Evolutionary conservation across 2,888 invertebrate species (phyloP).

Genomic region (Nudaria mundana): DNA sequence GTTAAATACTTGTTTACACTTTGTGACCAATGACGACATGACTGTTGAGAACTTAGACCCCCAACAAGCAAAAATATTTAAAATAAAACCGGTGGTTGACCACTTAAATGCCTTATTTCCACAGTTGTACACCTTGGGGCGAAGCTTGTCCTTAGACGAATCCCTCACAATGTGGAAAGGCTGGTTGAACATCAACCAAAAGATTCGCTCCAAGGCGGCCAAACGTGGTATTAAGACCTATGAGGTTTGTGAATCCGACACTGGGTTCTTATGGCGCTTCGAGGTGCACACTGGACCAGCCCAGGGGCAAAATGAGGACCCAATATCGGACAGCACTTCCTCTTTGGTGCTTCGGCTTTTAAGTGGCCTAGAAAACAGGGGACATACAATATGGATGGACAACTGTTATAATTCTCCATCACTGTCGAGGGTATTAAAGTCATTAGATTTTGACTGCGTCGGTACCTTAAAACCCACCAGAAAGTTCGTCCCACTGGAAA

Average conservation of each 20-base stretch:
- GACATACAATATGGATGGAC: not conserved
- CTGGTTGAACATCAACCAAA: conserved; percentile 18
- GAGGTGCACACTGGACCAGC: conserved; percentile 19
- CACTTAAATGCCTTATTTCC: not conserved
- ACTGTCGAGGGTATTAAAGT: not conserved
- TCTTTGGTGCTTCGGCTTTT: not conserved
- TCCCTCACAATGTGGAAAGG: conserved; percentile 16
- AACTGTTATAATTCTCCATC: not conserved
- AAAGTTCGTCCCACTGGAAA: not conserved
- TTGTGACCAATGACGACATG: not conserved
- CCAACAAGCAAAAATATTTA: not conserved
- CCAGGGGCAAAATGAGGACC: not conserved
- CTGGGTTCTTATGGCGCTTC: conserved; percentile 19
- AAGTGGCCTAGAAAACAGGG: not conserved
- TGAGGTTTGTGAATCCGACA: conserved; percentile 16
- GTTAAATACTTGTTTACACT: not conserved
- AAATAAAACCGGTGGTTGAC: not conserved
- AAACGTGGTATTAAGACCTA: conserved; percentile 13
- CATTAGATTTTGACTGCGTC: not conserved
- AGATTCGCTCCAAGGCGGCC: conserved; percentile 14
- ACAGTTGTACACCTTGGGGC: not conserved
- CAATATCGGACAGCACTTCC: not conserved
- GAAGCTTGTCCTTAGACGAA: not conserved
- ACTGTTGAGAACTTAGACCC: not conserved
- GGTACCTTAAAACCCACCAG: not conserved